Percentiles rank a stretch among this genome's conserved stretches.
Evolutionary conservation across 1,140 invertebrate species (phyloP).

Genomic region (Drosophila lowei): DNA sequence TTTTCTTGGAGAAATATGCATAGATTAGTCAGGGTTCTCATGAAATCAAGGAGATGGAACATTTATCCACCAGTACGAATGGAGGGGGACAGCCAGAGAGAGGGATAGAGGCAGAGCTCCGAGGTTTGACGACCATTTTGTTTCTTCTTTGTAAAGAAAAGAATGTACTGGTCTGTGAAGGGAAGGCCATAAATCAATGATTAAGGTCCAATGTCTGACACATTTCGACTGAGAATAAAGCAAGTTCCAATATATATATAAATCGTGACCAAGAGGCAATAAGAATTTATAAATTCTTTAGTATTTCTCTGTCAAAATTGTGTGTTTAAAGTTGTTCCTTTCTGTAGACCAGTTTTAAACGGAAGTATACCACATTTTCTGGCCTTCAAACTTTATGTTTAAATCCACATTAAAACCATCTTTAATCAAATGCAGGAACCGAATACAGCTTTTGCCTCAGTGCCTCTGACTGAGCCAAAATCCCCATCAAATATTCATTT

Average conservation of each 20-base stretch:
- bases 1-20: conserved; percentile 13
- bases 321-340: too few species aligned
- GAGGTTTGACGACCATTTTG: too few species aligned
- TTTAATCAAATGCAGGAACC: not conserved
- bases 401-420: not conserved
- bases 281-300: too few species aligned
- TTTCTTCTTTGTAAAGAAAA: not conserved
- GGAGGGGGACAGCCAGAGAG: too few species aligned
- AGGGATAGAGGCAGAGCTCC: not conserved
- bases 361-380: not conserved
- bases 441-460: too few species aligned
- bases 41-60: conserved; percentile 7
- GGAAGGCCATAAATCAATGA: conserved; percentile 65
- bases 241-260: too few species aligned
- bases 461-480: not conserved
- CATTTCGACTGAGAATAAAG: too few species aligned
- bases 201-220: conserved; percentile 37
- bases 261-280: too few species aligned
- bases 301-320: too few species aligned
- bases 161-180: conserved; percentile 8
- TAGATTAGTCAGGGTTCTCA: conserved; percentile 29
- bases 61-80: too few species aligned
- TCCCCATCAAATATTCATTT: conserved; percentile 24
- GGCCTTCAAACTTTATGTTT: too few species aligned
- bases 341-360: not conserved